Percentiles rank a stretch among this genome's conserved stretches.
Evolutionary conservation across 2,797 vertebrate genomes (phyloP).

Genomic region (Urocyon cinereoargenteus): DNA sequence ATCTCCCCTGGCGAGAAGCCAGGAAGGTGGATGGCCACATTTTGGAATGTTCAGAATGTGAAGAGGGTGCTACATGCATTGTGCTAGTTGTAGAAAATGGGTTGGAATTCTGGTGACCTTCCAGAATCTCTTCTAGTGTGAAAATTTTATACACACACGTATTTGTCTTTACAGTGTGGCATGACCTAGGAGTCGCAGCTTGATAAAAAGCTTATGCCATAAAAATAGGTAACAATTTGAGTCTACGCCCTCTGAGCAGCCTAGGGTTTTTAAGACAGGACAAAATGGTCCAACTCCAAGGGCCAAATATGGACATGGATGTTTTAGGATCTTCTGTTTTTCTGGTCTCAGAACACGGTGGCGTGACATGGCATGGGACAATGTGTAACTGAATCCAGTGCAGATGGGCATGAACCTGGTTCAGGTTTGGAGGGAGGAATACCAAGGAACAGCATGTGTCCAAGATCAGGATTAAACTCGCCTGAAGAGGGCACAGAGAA

Average conservation of each 20-base stretch:
- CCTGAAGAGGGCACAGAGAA: neutral
- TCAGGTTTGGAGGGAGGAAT: neutral
- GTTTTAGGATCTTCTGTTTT: slow-evolving; percentile 36
- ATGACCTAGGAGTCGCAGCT: neutral
- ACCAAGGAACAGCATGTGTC: neutral
- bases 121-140: slow-evolving; percentile 12
- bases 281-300: neutral
- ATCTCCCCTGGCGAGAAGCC: neutral
- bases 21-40: neutral
- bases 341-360: neutral
- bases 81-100: neutral
- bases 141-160: neutral
- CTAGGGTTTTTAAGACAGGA: slow-evolving; percentile 44
- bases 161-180: neutral
- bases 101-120: neutral
- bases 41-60: neutral
- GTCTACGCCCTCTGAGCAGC: neutral
- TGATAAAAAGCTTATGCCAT: neutral
- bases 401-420: neutral
- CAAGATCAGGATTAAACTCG: neutral
- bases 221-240: slow-evolving; percentile 10
- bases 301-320: neutral
- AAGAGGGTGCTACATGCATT: neutral
- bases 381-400: neutral
- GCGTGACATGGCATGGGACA: neutral